Base-by-base conservation (phyloP, 1,140 invertebrate genomes). In the Hirudo medicinalis region DNA sequence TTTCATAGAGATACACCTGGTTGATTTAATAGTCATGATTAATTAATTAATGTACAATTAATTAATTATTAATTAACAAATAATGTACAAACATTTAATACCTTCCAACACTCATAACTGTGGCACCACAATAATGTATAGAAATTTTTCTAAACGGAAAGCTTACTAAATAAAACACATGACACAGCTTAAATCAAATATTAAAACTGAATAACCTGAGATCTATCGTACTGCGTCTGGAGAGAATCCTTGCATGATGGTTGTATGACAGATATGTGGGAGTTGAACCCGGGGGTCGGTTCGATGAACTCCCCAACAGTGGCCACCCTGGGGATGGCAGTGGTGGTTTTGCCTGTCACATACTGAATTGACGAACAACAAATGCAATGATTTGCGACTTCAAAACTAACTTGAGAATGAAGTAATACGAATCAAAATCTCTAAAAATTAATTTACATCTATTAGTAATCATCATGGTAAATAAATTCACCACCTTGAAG, bases 1-100 rank as follows among this genome's bases (percentile, higher is more conserved):
- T 74, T 49, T 74, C 73, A 53, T 71, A 74, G 40, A 74, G 70
- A 54, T 71, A 74, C 13, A 74, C 70, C 73, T 74, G 63, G 13
- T 20, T n/a, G 17, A 29, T 6, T n/a, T 27, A 27, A 0, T 11
- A 13, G 29, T 13, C 13, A 25, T 3, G 20, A 9, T 57, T 9
- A 2, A 57, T 2, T 32, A 25, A 32, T 63, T 11, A 63, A 32
- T 15, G 15, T 60, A n/a, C 4, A 60, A 6, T 40, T 6, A 5
- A 15, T 60, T 60, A n/a, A 60, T 27, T 6, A 15, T 22, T 60
- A 15, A 4, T 15, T 22, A 15, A 60, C 15, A 27, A 32, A 9
- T 63, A 27, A 63, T 25, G 15, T n/a, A 63, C 25, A 3, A 27
- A 57, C 55, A n/a, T 27, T 57, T 9, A n/a, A 9, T n/a, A n/a